phyloP scores from a whole-genome alignment of 2,888 invertebrate species.

The Apoda limacodes region DNA sequence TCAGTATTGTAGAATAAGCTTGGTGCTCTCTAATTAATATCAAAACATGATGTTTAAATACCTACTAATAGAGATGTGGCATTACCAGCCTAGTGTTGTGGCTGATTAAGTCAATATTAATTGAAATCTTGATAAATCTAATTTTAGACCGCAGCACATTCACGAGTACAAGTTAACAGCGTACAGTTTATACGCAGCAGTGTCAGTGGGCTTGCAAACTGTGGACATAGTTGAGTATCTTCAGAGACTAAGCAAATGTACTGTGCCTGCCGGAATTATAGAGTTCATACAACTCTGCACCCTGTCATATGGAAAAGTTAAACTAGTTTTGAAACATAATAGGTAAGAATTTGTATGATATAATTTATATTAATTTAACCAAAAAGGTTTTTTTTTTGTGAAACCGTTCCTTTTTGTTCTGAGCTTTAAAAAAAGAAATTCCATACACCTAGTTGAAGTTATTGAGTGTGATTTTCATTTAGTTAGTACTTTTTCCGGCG shows the following conservation, averaged over 20 bases:
- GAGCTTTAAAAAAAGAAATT: conserved; percentile 1
- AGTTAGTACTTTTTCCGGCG: too few relatives aligned
- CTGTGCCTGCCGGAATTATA: conserved; percentile 93
- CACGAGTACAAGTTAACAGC: conserved; percentile 98
- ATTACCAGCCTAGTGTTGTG: too few relatives aligned
- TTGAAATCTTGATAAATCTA: too few relatives aligned
- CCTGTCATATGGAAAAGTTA: conserved; percentile 97
- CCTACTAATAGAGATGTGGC: too few relatives aligned
- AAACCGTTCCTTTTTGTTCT: too few relatives aligned
- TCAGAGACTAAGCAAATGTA: conserved; percentile 94
- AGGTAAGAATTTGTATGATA: too few relatives aligned
- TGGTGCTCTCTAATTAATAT: too few relatives aligned
- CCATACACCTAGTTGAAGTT: not conserved
- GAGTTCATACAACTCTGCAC: conserved; percentile 98
- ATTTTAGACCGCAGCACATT: conserved; percentile 85
- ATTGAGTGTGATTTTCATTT: not conserved
- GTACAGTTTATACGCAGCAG: conserved; percentile 98
- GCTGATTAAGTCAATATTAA: too few relatives aligned
- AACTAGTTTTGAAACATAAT: conserved; percentile 97
- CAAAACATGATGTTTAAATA: too few relatives aligned
- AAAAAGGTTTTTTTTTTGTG: too few relatives aligned
- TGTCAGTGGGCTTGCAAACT: conserved; percentile 98
- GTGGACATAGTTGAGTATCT: conserved; percentile 97
- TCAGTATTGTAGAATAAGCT: too few relatives aligned
- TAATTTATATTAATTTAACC: too few relatives aligned